Evolutionary conservation across 2,888 invertebrate genomes (phyloP), one percentile per base, ranked within the genome.

Genomic region (Aporophyla nigra): DNA sequence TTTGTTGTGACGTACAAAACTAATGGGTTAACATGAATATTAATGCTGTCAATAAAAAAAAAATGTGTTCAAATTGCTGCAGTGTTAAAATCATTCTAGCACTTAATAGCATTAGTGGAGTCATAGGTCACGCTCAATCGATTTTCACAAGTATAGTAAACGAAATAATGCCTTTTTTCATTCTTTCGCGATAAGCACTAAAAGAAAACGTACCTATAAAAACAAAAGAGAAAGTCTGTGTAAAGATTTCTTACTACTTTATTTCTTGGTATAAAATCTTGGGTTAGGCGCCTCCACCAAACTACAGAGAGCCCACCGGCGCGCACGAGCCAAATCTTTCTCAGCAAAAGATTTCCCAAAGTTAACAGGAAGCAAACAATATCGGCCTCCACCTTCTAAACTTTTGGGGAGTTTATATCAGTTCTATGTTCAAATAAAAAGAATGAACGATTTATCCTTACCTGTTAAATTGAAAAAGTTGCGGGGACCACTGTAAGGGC

Each of bases 381-480:
- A 94, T 93, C 89, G 89, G 88, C 87, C 90, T 89, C 91, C 87
- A 89, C 88, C 88, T 91, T 89, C 90, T 89, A 89, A 95, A 94
- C 90, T 94, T 95, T 92, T 91, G 88, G 88, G 91, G 93, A 95
- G 94, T 95, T 95, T 95, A 95, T 96, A 95, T 95, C 93, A 95
- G 94, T 95, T 95, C 95, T 94, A 94, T 95, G 95, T 95, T 94
- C 94, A 95, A 96, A 95, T 96, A 96, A 96, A 96, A 96, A 96
- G 95, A 95, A 95, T 95, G 94, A 95, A 96, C 95, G 96, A 96
- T 96, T 96, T 96, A 96, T 96, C 94, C 95, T 94, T 95, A 96
- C 96, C 96, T 96, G 96, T 96, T 96, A 96, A 96, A 96, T 96
- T 96, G 96, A 96, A 96, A 96, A 96, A 96, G 96, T 96, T 96